Conservation (phyloP, 2,888 invertebrate species). For the Acleris emargana region DNA sequence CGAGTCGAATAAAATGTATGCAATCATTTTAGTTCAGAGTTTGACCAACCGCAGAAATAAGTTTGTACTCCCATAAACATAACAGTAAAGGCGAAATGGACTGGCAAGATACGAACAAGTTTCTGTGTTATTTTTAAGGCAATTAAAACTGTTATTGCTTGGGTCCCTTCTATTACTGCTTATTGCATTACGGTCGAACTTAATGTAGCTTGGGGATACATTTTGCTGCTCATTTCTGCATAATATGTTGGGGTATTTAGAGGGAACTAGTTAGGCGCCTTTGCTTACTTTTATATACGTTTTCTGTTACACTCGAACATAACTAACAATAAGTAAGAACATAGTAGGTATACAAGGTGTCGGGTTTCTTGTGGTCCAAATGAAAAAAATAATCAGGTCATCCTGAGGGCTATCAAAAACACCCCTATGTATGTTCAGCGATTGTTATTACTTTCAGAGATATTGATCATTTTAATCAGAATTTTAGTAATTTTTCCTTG, state of each 20-base stretch:
- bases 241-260: neutral
- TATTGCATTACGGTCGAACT: slow-evolving; percentile 44
- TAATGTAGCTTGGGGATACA: slow-evolving; percentile 13
- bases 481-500: no score
- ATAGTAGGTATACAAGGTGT: no score
- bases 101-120: slow-evolving; percentile 58
- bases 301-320: no score
- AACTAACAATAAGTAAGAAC: no score
- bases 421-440: no score
- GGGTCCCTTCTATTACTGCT: slow-evolving; percentile 52
- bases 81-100: slow-evolving; percentile 63
- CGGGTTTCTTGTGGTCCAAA: no score
- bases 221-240: slow-evolving; percentile 4
- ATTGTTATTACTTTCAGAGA: no score
- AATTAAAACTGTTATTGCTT: slow-evolving; percentile 70
- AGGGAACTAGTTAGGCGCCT: no score
- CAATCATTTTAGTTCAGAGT: slow-evolving; percentile 18
- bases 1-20: neutral
- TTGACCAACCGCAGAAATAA: slow-evolving; percentile 37
- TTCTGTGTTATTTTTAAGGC: slow-evolving; percentile 64
- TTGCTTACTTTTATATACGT: no score
- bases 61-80: slow-evolving; percentile 55
- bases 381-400: no score
- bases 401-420: no score
- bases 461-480: no score